Conservation (phyloP, 2,797 vertebrate species). For the Mormyrus proboscirostris region DNA sequence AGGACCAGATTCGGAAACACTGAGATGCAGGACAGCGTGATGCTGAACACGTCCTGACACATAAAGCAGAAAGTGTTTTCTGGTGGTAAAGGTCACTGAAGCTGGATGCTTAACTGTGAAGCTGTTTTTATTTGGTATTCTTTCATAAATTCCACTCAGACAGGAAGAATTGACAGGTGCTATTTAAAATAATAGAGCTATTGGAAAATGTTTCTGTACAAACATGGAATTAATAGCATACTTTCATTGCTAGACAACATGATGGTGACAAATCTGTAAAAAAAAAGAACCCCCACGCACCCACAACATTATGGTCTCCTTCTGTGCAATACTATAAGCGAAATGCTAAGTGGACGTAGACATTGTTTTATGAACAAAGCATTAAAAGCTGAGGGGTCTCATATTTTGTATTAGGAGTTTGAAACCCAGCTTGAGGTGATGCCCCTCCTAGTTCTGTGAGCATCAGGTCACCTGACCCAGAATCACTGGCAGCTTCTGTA, state of each 20-base stretch:
- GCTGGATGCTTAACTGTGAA: not conserved
- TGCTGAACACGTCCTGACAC: not conserved
- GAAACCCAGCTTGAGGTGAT: not conserved
- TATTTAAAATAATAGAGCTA: not conserved
- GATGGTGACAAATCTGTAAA: not conserved
- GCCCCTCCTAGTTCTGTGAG: not conserved
- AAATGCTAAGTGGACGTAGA: conserved; percentile 62
- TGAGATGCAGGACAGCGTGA: not conserved
- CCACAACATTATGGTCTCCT: conserved; percentile 50
- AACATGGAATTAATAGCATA: not conserved
- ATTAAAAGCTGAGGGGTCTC: not conserved
- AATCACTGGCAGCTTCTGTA: not conserved
- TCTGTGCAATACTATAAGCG: conserved; percentile 56
- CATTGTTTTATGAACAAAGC: not conserved
- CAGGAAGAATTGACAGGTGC: not conserved
- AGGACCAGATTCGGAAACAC: not conserved
- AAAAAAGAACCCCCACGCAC: not conserved
- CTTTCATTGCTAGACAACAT: not conserved
- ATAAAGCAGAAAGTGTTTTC: not conserved
- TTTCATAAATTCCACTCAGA: not conserved
- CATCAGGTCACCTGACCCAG: not conserved
- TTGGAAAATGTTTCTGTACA: not conserved
- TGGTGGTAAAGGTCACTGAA: not conserved
- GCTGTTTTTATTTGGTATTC: not conserved
- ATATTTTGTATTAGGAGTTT: not conserved